Evolutionary conservation across 2,113 vertebrate genomes (phyloP).

Genomic region (Notarius lentiginosus): DNA sequence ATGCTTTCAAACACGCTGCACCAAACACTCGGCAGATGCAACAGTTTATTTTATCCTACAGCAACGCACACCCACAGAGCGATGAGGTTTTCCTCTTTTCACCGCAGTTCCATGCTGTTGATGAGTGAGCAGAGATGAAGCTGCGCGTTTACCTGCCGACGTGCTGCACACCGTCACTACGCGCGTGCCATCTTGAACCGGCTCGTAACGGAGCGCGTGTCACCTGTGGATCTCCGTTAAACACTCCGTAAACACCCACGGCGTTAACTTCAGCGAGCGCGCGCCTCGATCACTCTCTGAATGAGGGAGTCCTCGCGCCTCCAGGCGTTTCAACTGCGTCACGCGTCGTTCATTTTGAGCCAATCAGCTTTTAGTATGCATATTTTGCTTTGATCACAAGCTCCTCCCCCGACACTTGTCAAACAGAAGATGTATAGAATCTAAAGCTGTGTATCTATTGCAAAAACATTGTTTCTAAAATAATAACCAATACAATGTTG

Average conservation of each 20-base stretch:
- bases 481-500: too few species aligned
- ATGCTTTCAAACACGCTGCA: not conserved
- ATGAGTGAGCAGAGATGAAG: not conserved
- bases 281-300: not conserved
- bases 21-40: not conserved
- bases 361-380: not conserved
- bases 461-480: not conserved
- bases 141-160: not conserved
- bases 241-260: not conserved
- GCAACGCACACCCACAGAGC: not conserved
- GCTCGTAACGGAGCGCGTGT: not conserved
- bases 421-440: not conserved
- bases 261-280: slow-evolving; percentile 6
- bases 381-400: not conserved
- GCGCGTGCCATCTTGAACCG: not conserved
- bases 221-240: slow-evolving; percentile 13
- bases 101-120: not conserved
- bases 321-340: slow-evolving; percentile 10
- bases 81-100: not conserved
- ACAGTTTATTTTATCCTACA: not conserved
- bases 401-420: not conserved
- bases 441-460: not conserved
- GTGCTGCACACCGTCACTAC: not conserved
- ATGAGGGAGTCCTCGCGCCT: slow-evolving; percentile 12
- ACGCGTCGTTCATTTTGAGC: not conserved